phyloP scores from a whole-genome alignment of 2,113 vertebrate genomes.

The Columba janthina region DNA sequence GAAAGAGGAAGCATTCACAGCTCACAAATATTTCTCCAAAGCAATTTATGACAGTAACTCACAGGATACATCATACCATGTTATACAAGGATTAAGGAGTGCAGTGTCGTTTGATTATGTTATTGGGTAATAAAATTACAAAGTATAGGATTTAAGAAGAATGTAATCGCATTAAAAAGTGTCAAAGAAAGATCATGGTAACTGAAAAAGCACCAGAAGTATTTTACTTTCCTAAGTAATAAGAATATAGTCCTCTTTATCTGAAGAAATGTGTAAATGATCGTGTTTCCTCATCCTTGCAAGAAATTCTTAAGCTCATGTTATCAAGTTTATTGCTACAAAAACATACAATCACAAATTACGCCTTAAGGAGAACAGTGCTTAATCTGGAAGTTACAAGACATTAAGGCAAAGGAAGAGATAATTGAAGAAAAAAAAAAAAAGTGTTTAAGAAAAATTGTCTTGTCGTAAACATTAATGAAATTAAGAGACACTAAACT shows the following conservation, averaged over 20 bases:
- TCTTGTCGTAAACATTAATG: neutral
- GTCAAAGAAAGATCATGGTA: neutral
- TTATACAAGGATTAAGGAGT: neutral
- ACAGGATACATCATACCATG: neutral
- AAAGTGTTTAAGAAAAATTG: neutral
- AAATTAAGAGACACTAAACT: neutral
- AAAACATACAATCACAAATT: neutral
- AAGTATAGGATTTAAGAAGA: neutral
- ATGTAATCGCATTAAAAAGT: neutral
- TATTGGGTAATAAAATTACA: neutral
- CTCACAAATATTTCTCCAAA: neutral
- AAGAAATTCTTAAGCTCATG: neutral
- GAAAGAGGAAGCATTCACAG: neutral
- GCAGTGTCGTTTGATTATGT: neutral
- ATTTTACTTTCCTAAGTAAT: neutral
- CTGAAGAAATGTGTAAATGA: neutral
- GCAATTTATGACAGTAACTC: neutral
- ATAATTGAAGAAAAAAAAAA: neutral
- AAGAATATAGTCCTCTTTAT: neutral
- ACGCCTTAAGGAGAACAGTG: neutral
- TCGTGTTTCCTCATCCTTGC: neutral
- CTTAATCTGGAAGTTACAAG: neutral
- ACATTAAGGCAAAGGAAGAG: neutral
- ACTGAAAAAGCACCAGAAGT: neutral
- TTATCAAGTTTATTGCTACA: neutral